Evolutionary conservation across 2,888 invertebrate genomes (phyloP), one percentile per base, ranked within the genome.

Genomic region (Azorinus chamasolen): DNA sequence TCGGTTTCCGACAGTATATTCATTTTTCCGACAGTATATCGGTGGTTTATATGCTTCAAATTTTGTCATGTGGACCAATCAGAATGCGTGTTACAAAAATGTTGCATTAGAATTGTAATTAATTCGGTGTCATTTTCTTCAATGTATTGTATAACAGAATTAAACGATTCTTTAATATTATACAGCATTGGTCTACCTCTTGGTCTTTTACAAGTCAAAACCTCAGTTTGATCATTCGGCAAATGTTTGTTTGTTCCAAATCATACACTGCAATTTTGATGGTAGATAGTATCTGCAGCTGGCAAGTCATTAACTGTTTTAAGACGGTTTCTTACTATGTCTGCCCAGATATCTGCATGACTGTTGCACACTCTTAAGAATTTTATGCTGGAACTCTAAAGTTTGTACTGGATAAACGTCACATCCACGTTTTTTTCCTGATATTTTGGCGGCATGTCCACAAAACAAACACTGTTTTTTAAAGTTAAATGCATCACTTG

Each of bases 221-320:
- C 20, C 18, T 8, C 37, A 24, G n/a, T n/a, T n/a, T n/a, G n/a
- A n/a, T n/a, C n/a, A 2, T 16, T 46, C 10, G 68, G 74, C 5
- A 48, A 62, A 3, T 57, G 32, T 41, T 58, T 55, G 10, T 45
- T 41, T 16, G 77, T 77, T 39, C 74, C 53, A 41, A 85, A 85
- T 37, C 80, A 79, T 5, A 79, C 59, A 55, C 70, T 76, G 58
- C 83, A 85, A 20, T 24, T 53, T 32, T 82, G 79, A 48, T 85
- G 83, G 41, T 82, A 83, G 2, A 79, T 14, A 0, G 83, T 75
- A 62, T 83, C 85, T 12, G 70, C 77, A 20, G 85, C 83, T n/a
- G n/a, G n/a, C n/a, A n/a, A n/a, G n/a, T n/a, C n/a, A n/a, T n/a
- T n/a, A n/a, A n/a, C n/a, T n/a, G n/a, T n/a, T n/a, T n/a, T n/a